phyloP scores from a whole-genome alignment of 2,888 invertebrate genomes.

The Clanis bilineata region DNA sequence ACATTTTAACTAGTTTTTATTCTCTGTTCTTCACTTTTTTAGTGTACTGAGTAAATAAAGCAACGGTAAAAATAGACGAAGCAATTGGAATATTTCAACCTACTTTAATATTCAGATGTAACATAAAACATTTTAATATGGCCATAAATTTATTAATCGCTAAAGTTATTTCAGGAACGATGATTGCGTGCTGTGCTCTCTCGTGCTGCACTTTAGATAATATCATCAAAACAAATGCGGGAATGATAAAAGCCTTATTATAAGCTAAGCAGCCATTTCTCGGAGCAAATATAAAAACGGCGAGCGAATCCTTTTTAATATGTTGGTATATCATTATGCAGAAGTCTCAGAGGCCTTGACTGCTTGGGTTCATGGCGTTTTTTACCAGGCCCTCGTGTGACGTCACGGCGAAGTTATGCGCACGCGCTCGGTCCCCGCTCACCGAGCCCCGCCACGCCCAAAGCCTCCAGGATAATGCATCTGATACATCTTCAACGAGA shows the following conservation, averaged over 20 bases:
- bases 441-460: slow-evolving; percentile 42
- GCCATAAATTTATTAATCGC: neutral
- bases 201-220: neutral
- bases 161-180: neutral
- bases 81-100: neutral
- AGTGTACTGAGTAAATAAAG: neutral
- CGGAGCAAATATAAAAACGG: slow-evolving; percentile 38
- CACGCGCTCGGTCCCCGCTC: slow-evolving; percentile 53
- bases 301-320: slow-evolving; percentile 48
- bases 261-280: slow-evolving; percentile 24
- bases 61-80: neutral
- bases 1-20: slow-evolving; percentile 1
- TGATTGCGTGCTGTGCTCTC: neutral
- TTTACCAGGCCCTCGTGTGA: slow-evolving; percentile 68
- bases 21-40: neutral
- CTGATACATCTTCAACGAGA: slow-evolving; percentile 73
- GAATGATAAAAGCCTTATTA: neutral
- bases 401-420: slow-evolving; percentile 75
- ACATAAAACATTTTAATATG: neutral
- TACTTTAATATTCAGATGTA: neutral
- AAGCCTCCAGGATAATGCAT: slow-evolving; percentile 73
- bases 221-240: neutral
- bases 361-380: slow-evolving; percentile 72
- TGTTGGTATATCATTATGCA: slow-evolving; percentile 53
- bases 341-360: slow-evolving; percentile 68